Percentiles rank a stretch among this genome's conserved stretches.
Evolutionary conservation across 2,888 invertebrate species (phyloP).

Genomic region (Caenorhabditis afra): DNA sequence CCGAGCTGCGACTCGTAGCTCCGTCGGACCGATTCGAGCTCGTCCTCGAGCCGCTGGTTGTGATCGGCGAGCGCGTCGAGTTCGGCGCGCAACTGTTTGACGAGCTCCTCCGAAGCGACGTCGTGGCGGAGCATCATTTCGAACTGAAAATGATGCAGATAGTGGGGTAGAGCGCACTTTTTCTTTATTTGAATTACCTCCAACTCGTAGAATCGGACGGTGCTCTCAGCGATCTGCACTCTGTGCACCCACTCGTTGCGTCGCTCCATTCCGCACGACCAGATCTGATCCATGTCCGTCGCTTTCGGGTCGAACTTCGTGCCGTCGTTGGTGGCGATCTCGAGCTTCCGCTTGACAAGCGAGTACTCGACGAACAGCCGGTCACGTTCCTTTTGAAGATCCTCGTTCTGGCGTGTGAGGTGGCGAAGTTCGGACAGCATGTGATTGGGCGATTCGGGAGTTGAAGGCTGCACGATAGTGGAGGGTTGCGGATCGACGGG

Average conservation of each 20-base stretch:
- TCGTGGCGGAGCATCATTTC: constrained; percentile 43
- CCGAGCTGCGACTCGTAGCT: constrained; percentile 87
- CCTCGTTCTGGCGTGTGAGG: not conserved
- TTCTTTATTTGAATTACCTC: constrained; percentile 65
- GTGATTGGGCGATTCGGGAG: not conserved
- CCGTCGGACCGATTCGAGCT: constrained; percentile 84
- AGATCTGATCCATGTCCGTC: constrained; percentile 49
- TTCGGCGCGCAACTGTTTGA: constrained; percentile 2
- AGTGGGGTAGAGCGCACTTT: not conserved
- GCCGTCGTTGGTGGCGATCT: constrained; percentile 29
- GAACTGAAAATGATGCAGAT: constrained; percentile 40
- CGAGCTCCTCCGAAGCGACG: constrained; percentile 14
- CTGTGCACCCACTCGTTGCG: constrained; percentile 58
- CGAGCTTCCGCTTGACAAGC: constrained; percentile 50
- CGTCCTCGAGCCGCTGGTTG: constrained; percentile 83
- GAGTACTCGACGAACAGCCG: constrained; percentile 60
- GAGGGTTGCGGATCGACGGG: too few relatives aligned
- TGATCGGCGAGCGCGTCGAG: constrained; percentile 8
- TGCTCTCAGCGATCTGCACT: constrained; percentile 61
- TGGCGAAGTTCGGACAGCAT: constrained; percentile 16
- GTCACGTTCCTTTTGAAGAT: constrained; percentile 62
- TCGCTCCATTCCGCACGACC: constrained; percentile 59
- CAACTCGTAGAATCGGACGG: constrained; percentile 67
- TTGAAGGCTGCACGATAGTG: too few relatives aligned
- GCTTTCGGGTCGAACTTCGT: constrained; percentile 9